phyloP scores from a whole-genome alignment of 2,797 vertebrate genomes.

The Morus bassanus region DNA sequence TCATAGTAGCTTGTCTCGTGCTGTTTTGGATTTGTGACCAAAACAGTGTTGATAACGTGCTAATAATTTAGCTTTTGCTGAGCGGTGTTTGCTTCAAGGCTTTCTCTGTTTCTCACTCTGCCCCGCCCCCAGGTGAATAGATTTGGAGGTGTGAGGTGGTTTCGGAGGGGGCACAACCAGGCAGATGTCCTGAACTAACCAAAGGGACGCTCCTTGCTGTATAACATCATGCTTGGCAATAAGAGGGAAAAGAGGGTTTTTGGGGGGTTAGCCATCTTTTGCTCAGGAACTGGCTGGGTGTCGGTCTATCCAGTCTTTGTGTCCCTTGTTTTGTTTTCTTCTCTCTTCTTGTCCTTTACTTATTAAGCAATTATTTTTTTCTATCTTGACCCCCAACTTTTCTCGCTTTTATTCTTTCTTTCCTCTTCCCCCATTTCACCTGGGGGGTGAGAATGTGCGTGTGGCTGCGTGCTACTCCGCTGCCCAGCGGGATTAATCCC shows the following conservation, averaged over 20 bases:
- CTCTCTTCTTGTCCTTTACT: not conserved
- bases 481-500: not conserved
- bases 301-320: not conserved
- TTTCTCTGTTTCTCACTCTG: too few relatives aligned
- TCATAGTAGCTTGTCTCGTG: too few relatives aligned
- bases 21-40: not conserved
- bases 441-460: accelerated
- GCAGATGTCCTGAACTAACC: not conserved
- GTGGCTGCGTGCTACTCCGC: too few relatives aligned
- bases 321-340: not conserved
- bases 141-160: not conserved
- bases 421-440: not conserved
- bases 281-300: accelerated
- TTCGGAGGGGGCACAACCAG: not conserved
- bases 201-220: not conserved
- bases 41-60: accelerated
- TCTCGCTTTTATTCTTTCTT: not conserved
- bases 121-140: accelerated
- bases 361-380: not conserved
- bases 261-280: not conserved
- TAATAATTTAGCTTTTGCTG: not conserved
- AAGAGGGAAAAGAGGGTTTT: not conserved
- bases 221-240: accelerated
- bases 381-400: not conserved
- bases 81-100: not conserved